Base-by-base conservation (phyloP, 1,140 invertebrate genomes). In the Episyrphus balteatus region DNA sequence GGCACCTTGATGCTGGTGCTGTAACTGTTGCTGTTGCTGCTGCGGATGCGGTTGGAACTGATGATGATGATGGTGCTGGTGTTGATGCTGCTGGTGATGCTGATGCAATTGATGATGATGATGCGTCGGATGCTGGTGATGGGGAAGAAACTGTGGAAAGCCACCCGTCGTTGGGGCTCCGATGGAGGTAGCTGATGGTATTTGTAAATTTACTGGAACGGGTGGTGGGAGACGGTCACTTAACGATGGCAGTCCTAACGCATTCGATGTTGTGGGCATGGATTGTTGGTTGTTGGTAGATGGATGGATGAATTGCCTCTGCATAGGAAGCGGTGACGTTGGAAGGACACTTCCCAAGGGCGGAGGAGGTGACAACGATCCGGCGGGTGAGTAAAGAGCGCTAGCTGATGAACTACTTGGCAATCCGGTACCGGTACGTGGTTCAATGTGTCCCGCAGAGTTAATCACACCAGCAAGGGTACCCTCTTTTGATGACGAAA, bases 21-120 rank as follows among this genome's bases (percentile, higher is more conserved):
- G 50, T 15, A 26, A 17, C 26, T 43, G 50, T 14, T 49, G 54
- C 44, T 42, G 48, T 38, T 15, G 72, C 52, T 62, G 60, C 68
- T 73, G 69, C 70, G 73, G 70, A 68, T 74, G 51, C 70, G 66
- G 61, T 69, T 52, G 61, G 18, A 38, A 41, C 8, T 49, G 47
- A 43, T 52, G 51, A 46, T 53, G 51, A 21, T 50, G 51, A 30
- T 49, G 42, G 33, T 44, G 47, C 10, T 18, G 13, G 17, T n/a
- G 38, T 26, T 33, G 32, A 34, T 33, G 47, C 15, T 40, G 46
- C 21, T 46, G 44, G 21, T 39, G 46, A 37, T 44, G 48, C 31
- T 48, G 47, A 14, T 46, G 51, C 43, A 45, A 37, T n/a, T 48
- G 50, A 15, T 38, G 44, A 26, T 26, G 21, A 26, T 26, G 21